Percentiles rank a stretch among this genome's conserved stretches.
Conservation (phyloP, 2,113 vertebrate species). For the Collichthys lucidus region DNA sequence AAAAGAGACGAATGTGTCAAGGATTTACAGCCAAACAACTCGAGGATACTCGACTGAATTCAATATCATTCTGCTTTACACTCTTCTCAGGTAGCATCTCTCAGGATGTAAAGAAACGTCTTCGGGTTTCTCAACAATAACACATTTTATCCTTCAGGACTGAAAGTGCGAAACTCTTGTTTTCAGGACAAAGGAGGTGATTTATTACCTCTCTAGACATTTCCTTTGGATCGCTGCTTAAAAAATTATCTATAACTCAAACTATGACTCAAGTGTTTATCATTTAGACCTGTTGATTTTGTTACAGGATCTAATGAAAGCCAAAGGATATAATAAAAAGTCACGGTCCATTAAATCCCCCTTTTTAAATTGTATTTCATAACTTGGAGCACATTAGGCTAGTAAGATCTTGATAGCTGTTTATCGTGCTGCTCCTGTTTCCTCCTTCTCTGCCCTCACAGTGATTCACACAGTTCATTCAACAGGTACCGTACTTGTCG, state of each 20-base stretch:
- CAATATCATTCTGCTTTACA: neutral
- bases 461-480: neutral
- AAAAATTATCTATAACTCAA: neutral
- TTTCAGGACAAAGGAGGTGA: neutral
- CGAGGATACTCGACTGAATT: neutral
- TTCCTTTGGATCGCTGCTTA: neutral
- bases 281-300: neutral
- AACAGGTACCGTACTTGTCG: constrained; percentile 88
- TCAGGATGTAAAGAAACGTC: neutral
- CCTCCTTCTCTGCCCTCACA: neutral
- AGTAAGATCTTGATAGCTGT: neutral
- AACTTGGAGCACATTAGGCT: neutral
- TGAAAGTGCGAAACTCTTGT: neutral
- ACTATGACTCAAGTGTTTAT: constrained; percentile 3
- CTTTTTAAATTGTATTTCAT: neutral
- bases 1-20: neutral
- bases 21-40: neutral
- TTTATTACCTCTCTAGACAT: constrained; percentile 2
- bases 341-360: neutral
- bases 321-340: constrained; percentile 16
- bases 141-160: neutral
- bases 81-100: neutral
- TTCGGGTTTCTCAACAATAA: neutral
- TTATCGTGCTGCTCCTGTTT: constrained; percentile 4
- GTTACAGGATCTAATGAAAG: neutral